Evolutionary conservation across 1,140 invertebrate species (phyloP).

Genomic region (Sesamia nonagrioides): DNA sequence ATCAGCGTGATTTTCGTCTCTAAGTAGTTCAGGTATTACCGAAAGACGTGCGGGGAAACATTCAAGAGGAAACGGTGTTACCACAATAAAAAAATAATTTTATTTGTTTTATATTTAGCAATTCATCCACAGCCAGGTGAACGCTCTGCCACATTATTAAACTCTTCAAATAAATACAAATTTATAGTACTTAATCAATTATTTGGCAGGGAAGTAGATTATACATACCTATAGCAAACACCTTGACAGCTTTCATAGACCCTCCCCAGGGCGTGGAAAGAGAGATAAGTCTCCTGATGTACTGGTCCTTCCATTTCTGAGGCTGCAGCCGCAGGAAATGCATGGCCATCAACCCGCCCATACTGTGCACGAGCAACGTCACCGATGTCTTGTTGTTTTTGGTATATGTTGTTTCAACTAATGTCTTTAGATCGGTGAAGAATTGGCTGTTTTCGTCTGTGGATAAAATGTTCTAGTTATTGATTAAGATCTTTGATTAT

Average conservation of each 20-base stretch:
- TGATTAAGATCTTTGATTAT: too few relatives aligned
- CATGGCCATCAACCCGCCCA: conserved; percentile 96
- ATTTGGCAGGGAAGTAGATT: neutral
- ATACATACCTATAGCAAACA: conserved; percentile 96
- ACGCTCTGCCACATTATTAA: too few relatives aligned
- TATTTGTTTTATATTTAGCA: too few relatives aligned
- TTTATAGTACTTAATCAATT: too few relatives aligned
- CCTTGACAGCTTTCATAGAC: conserved; percentile 96
- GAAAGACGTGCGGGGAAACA: too few relatives aligned
- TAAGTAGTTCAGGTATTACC: too few relatives aligned
- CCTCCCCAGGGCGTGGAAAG: conserved; percentile 98
- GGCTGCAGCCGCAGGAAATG: conserved; percentile 95
- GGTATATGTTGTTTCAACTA: conserved; percentile 95
- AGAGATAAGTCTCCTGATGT: conserved; percentile 94
- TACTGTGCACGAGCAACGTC: conserved; percentile 97
- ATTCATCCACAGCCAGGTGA: too few relatives aligned
- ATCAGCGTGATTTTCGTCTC: too few relatives aligned
- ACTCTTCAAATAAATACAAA: too few relatives aligned
- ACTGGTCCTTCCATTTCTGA: conserved; percentile 97
- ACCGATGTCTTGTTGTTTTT: conserved; percentile 93
- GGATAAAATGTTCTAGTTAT: neutral
- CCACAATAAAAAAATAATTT: too few relatives aligned
- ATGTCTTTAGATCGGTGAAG: conserved; percentile 92
- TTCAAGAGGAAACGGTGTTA: too few relatives aligned
- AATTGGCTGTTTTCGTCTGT: conserved; percentile 96